Evolutionary conservation across 2,113 vertebrate genomes (phyloP), one percentile per base, ranked within the genome.

Genomic region (Syrrhaptes paradoxus): DNA sequence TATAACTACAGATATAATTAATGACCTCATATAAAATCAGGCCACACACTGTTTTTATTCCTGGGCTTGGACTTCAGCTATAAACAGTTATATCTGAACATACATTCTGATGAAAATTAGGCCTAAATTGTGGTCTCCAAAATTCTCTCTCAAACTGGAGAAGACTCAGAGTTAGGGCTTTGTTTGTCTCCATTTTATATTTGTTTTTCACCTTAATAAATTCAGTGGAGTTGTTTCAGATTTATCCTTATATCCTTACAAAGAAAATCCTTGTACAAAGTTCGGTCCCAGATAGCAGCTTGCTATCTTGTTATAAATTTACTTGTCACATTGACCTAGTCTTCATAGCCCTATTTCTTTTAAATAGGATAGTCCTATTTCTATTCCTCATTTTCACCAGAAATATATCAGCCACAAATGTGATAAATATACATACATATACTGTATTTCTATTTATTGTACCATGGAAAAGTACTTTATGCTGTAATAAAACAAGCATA

Each of bases 1-100:
- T 65, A 49, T 67, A 86, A 66, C 55, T 90, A 83, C 45, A 63
- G 85, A 88, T 77, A 52, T 29, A 93, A 94, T 91, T 96, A 89
- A 91, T 94, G 41, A 93, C 84, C 88, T 93, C 31, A 41, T 68
- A 90, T 26, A 65, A 77, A 86, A 96, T 71, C 75, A 86, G 52
- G 52, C 18, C 46, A 80, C 29, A 43, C 38, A 67, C 0, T 5
- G 46, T 14, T 89, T 88, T 94, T 74, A 91, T 83, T 87, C 45
- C 45, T 55, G 48, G 24, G 26, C 34, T 90, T 83, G 55, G 59
- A 74, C 11, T 85, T 77, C 34, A 73, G 26, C 49, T 80, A 52
- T 29, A 48, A 86, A 52, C 29, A 65, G 36, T 58, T 68, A 34
- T 14, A 93, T 34, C 20, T 51, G 67, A 94, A 77, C 13, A 48